A percentile compares a stretch with the other conserved stretches of the same genome.
Conservation (phyloP, 2,888 invertebrate genomes). For the Aphidoletes aphidimyza region DNA sequence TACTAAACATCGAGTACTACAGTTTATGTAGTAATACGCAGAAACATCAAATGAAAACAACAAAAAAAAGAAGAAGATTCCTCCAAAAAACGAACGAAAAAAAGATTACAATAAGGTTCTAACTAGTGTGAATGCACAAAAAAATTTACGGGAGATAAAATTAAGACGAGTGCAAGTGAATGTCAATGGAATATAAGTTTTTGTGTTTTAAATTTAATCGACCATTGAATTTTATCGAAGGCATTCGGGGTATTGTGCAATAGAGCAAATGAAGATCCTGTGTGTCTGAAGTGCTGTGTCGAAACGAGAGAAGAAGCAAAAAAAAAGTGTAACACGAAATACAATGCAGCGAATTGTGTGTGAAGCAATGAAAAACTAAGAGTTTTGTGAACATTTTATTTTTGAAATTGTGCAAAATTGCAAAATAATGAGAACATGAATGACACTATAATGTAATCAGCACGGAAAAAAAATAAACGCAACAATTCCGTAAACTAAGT, state of each 20-base stretch:
- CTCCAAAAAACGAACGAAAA: not conserved
- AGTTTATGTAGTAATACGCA: conserved; percentile 51
- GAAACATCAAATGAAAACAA: conserved; percentile 52
- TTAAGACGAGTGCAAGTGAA: conserved; percentile 3
- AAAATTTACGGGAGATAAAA: not conserved
- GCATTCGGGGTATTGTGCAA: conserved; percentile 21
- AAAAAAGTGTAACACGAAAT: not conserved
- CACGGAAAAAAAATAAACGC: not conserved
- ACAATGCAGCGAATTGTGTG: not conserved
- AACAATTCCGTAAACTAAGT: not conserved
- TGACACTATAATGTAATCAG: not conserved
- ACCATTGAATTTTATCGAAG: not conserved
- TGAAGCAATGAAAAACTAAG: not conserved
- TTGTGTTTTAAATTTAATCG: not conserved
- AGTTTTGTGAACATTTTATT: not conserved
- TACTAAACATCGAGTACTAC: conserved; percentile 47
- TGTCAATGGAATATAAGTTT: not conserved
- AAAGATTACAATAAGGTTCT: conserved; percentile 46
- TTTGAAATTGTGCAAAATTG: too few species aligned
- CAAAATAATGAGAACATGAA: not conserved
- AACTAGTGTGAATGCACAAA: conserved; percentile 35
- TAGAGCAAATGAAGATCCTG: conserved; percentile 22
- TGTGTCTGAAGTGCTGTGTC: conserved; percentile 33
- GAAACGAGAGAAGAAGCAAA: not conserved
- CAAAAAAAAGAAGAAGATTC: not conserved